Evolutionary conservation across 2,888 invertebrate species (phyloP).

Genomic region (Atethmia centrago): DNA sequence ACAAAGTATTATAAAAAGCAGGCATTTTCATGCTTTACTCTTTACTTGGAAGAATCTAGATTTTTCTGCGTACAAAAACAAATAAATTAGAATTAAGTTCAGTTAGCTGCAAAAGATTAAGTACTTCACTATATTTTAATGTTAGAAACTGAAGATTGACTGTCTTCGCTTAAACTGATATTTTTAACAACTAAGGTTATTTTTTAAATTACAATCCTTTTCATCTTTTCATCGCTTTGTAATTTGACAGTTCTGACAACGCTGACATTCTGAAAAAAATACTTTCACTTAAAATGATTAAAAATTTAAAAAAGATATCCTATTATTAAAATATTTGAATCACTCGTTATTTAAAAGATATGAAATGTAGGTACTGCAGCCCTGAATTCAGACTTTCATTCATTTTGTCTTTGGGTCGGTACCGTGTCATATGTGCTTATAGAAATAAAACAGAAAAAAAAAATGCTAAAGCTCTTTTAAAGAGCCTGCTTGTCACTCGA

Average conservation of each 20-base stretch:
- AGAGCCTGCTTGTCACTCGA: conserved; percentile 13
- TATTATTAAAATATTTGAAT: background rate
- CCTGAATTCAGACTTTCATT: conserved; percentile 8
- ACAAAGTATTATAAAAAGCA: background rate
- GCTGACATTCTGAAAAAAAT: background rate
- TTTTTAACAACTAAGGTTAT: conserved; percentile 4
- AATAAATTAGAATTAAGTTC: conserved; percentile 26
- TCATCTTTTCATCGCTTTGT: conserved; percentile 13
- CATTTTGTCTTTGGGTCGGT: conserved; percentile 9
- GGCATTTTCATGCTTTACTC: background rate
- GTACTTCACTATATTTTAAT: conserved; percentile 39
- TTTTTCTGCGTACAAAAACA: conserved; percentile 9
- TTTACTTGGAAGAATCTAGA: conserved; percentile 1
- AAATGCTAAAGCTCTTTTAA: conserved; percentile 3
- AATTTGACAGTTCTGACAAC: conserved; percentile 17
- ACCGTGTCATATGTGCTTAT: conserved; percentile 14
- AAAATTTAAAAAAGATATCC: background rate
- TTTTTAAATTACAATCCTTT: conserved; percentile 19
- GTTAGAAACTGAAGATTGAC: conserved; percentile 38
- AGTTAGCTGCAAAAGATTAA: conserved; percentile 28
- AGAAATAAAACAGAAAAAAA: conserved; percentile 24
- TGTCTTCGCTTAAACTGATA: conserved; percentile 7
- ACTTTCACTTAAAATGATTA: background rate
- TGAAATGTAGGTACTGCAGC: background rate
- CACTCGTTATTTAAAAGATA: background rate